Percentiles rank a stretch among this genome's conserved stretches.
These are phyloP conservation scores for Oeneis ivallda DNA, from an alignment of 2,888 invertebrate species.

Conservation along the genomic window DNA sequence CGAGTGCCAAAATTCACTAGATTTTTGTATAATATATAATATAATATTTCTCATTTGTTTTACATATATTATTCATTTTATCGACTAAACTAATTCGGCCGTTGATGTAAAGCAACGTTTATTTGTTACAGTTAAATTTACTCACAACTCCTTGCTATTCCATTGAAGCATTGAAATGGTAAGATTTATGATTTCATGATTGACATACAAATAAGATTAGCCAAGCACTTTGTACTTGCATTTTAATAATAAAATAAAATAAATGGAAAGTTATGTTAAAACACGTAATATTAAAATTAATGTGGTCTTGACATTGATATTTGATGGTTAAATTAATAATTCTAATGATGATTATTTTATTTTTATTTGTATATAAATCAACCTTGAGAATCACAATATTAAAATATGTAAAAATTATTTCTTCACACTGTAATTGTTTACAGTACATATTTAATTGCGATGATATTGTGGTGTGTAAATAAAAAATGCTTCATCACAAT, in stretches of 20 bases:
- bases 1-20: slow-evolving; percentile 38
- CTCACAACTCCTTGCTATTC: slow-evolving; percentile 81
- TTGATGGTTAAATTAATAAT: background rate
- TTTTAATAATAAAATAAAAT: slow-evolving; percentile 2
- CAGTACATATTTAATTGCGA: too few species aligned
- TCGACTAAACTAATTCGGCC: slow-evolving; percentile 33
- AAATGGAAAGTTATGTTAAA: background rate
- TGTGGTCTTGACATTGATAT: background rate
- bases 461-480: too few species aligned
- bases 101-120: slow-evolving; percentile 38
- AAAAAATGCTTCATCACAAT: too few species aligned
- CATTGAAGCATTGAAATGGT: slow-evolving; percentile 67
- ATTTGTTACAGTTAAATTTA: slow-evolving; percentile 48
- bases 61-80: slow-evolving; percentile 16
- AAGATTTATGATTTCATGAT: slow-evolving; percentile 29
- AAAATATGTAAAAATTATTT: too few species aligned
- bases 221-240: slow-evolving; percentile 1
- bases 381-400: too few species aligned
- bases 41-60: slow-evolving; percentile 6
- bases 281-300: background rate
- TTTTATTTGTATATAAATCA: too few species aligned
- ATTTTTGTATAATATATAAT: slow-evolving; percentile 22
- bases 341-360: too few species aligned
- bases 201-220: slow-evolving; percentile 20
- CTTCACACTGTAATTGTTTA: too few species aligned